Base-by-base conservation (phyloP, 2,113 vertebrate species). In the Chloropsis cyanopogon region DNA sequence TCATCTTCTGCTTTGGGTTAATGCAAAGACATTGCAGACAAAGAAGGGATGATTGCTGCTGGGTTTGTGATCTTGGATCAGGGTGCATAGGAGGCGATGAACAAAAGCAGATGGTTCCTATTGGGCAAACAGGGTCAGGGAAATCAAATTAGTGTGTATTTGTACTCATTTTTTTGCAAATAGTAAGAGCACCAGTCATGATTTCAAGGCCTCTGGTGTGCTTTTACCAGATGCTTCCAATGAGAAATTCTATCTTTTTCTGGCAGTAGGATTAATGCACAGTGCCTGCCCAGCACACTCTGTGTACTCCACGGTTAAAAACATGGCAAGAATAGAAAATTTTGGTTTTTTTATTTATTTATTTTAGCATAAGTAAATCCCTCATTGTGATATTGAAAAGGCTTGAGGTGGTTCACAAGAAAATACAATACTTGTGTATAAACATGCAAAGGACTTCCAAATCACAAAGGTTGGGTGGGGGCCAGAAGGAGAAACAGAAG, bases 101-200 rank as follows among this genome's bases (percentile, higher is more conserved):
- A 31, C 47, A 90, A 63, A 72, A 91, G 85, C 71, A 91, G 88
- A 86, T 96, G 93, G 79, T 70, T 95, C 72, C 71, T 94, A 17
- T 88, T 77, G 80, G 88, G 59, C 82, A 83, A 92, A 77, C 46
- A 66, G 42, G 79, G 90, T 80, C 35, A 77, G 50, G 76, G 68
- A 94, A 90, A 90, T 82, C 37, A 57, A 92, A 72, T 61, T 78
- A 44, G 16, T 54, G 12, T 39, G 46, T 60, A 28, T 72, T 92
- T 92, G 86, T 35, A 69, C n/a, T 90, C 10, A 2, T 53, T 75
- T 90, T 87, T 82, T 80, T 90, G 46, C 42, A 57, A 70, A 49
- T 56, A 88, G 22, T 81, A 56, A 82, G 41, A 92, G 49, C 69
- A 91, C 52, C 26, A 28, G 71, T 85, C 49, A 21, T 82, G 64